Conservation (phyloP, 2,797 vertebrate species). For the Manis pentadactyla region DNA sequence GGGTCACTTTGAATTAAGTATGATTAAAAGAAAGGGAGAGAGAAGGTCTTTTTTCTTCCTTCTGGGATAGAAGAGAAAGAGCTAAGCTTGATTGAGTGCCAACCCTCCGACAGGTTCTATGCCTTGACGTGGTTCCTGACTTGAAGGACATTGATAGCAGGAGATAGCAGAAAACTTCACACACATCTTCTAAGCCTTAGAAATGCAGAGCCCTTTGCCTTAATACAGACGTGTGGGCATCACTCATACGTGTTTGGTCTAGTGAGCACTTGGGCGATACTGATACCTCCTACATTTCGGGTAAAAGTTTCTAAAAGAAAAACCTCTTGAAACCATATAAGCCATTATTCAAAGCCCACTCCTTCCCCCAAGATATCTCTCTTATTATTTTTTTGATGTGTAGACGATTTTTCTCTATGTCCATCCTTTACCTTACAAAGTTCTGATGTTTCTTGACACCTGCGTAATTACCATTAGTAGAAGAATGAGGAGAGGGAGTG, state of each 20-base stretch:
- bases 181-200: not conserved
- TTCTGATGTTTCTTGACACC: constrained; percentile 73
- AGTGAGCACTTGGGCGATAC: not conserved
- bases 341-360: not conserved
- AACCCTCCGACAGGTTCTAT: not conserved
- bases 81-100: not conserved
- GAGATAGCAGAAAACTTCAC: not conserved
- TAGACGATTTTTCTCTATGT: not conserved
- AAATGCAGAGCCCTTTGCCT: not conserved
- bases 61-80: not conserved
- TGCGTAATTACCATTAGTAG: constrained; percentile 33
- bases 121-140: not conserved
- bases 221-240: not conserved
- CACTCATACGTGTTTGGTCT: not conserved
- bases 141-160: not conserved
- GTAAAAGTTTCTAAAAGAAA: constrained; percentile 55
- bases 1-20: not conserved
- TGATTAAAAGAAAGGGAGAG: not conserved
- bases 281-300: constrained; percentile 39
- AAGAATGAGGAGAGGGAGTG: not conserved
- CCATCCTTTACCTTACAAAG: not conserved
- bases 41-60: not conserved
- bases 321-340: not conserved
- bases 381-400: constrained; percentile 15
- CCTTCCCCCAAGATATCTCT: constrained; percentile 15